These are phyloP conservation scores for Hyppa rectilinea DNA, from an alignment of 2,888 invertebrate genomes.

Conservation along the genomic window DNA sequence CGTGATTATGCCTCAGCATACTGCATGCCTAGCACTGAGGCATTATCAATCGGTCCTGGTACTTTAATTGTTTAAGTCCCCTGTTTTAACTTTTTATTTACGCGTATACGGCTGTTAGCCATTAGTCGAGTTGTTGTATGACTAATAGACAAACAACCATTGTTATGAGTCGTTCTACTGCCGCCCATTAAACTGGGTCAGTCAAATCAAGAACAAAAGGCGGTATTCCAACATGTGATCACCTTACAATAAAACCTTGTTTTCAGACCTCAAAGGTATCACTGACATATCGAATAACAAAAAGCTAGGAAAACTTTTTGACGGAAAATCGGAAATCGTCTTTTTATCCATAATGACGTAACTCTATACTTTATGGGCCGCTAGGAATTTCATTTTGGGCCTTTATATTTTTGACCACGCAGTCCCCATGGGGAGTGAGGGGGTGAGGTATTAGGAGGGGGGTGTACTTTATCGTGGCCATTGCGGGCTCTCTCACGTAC, in stretches of 20 bases:
- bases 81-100: constrained; percentile 11
- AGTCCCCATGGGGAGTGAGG: constrained; percentile 60
- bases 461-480: constrained; percentile 79
- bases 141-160: constrained; percentile 51
- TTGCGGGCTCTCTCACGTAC: constrained; percentile 81
- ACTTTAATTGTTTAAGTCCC: constrained; percentile 1
- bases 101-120: constrained; percentile 21
- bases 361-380: constrained; percentile 87
- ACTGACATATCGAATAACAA: constrained; percentile 65
- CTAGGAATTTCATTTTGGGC: constrained; percentile 87
- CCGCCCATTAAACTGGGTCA: constrained; percentile 40
- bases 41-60: constrained; percentile 34
- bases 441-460: constrained; percentile 39
- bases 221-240: constrained; percentile 29
- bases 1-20: too few species aligned
- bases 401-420: constrained; percentile 87
- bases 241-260: constrained; percentile 37
- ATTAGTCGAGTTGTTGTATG: constrained; percentile 49
- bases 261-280: constrained; percentile 58
- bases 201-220: constrained; percentile 31
- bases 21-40: too few species aligned
- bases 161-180: constrained; percentile 35
- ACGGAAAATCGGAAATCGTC: constrained; percentile 69
- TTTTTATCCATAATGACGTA: constrained; percentile 84
- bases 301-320: constrained; percentile 56